Evolutionary conservation across 1,140 invertebrate genomes (phyloP).

Genomic region (Heliconius hewitsoni): DNA sequence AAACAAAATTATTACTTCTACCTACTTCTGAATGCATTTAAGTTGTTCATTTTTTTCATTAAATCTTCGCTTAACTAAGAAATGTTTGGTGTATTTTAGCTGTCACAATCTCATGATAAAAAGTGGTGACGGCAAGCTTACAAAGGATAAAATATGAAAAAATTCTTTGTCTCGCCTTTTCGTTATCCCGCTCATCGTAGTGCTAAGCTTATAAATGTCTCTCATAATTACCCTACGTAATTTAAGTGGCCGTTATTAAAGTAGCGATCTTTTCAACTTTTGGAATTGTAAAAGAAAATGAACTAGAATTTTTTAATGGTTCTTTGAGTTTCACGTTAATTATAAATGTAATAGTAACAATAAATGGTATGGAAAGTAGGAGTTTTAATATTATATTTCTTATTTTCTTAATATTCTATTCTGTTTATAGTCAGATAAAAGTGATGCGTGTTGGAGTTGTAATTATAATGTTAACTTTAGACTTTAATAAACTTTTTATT

Average conservation of each 20-base stretch:
- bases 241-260: slow-evolving; percentile 18
- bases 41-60: slow-evolving; percentile 7
- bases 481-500: neutral
- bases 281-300: slow-evolving; percentile 16
- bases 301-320: neutral
- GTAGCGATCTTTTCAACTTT: slow-evolving; percentile 17
- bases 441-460: neutral
- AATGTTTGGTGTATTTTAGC: neutral
- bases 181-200: slow-evolving; percentile 14
- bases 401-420: neutral
- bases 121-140: neutral
- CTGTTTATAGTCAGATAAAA: neutral
- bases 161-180: slow-evolving; percentile 16
- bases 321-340: neutral
- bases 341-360: neutral
- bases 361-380: neutral
- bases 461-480: neutral
- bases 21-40: neutral
- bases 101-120: slow-evolving; percentile 16
- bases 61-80: neutral
- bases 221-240: slow-evolving; percentile 17
- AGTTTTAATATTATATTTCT: neutral
- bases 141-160: slow-evolving; percentile 18
- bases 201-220: slow-evolving; percentile 20
- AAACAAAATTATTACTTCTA: neutral